Conservation (phyloP, 2,888 invertebrate genomes). For the Teleiodes luculella region DNA sequence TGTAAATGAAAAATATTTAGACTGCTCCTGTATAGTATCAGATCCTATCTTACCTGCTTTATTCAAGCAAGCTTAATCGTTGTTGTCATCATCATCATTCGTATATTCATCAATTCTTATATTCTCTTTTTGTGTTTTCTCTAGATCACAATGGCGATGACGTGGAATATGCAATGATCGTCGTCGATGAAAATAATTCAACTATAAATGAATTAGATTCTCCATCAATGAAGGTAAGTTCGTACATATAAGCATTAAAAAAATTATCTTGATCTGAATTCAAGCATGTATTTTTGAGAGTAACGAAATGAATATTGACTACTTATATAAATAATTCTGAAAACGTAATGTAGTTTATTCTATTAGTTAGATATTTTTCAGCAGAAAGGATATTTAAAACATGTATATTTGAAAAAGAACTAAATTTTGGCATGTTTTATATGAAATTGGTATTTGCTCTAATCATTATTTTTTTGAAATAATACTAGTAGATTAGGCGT, state of each 20-base stretch:
- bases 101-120: neutral
- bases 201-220: slow-evolving; percentile 89
- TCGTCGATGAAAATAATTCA: slow-evolving; percentile 93
- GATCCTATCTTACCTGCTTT: slow-evolving; percentile 45
- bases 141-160: slow-evolving; percentile 83
- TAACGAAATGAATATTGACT: neutral
- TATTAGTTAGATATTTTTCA: neutral
- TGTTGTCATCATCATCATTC: slow-evolving; percentile 43
- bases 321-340: neutral
- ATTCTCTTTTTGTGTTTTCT: slow-evolving; percentile 19
- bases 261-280: neutral
- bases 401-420: slow-evolving; percentile 9
- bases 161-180: slow-evolving; percentile 92
- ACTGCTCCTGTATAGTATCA: slow-evolving; percentile 20
- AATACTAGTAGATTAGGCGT: slow-evolving; percentile 7
- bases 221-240: slow-evolving; percentile 89
- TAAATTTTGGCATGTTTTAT: slow-evolving; percentile 33
- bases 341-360: neutral
- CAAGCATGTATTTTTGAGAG: slow-evolving; percentile 6
- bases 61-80: slow-evolving; percentile 63
- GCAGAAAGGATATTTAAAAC: neutral
- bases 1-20: neutral
- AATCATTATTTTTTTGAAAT: slow-evolving; percentile 10
- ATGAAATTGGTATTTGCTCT: slow-evolving; percentile 22
- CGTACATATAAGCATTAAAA: neutral